Evolutionary conservation across 37 sponge, comb jelly and placozoan species (phyloP), one percentile per base, ranked within the genome.

Genomic region (Halisarca cf. caerulea): DNA sequence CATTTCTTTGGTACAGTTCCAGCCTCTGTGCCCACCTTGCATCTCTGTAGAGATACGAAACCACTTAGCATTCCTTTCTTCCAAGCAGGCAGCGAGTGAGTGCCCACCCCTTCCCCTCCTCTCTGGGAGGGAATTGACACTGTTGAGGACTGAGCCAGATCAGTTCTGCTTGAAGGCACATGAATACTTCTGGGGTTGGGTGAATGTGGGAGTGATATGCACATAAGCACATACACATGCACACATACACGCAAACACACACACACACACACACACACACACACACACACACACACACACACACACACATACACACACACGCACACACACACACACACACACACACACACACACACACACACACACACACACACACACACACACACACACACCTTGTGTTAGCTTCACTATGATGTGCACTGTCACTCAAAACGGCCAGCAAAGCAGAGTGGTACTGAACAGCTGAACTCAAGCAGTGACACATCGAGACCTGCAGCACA

Each of bases 1-100:
- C n/a, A n/a, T n/a, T n/a, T n/a, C n/a, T n/a, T n/a, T n/a, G n/a
- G n/a, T n/a, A n/a, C n/a, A n/a, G n/a, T n/a, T n/a, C n/a, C n/a
- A n/a, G n/a, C n/a, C n/a, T n/a, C n/a, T n/a, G n/a, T 40, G 53
- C 74, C 0, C 44, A 91, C 92, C 88, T 91, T 91, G 30, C 84
- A 86, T 60, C 59, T 74, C 74, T 91, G 92, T 47, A 91, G 28
- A 7, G 88, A 88, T 27, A 84, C 58, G 51, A 91, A 82, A 32
- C 51, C 51, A 14, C 11, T 47, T 11, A 39, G 34, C 21, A 43
- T 80, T 32, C 70, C 61, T 75, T 80, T 59, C 21, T 42, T 57
- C 42, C 55, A 57, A 17, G 18, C 23, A 9, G 73, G 68, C 38
- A 14, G 51, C 11, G 51, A 11, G 11, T 6, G 51, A 11, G 6